Base-by-base conservation (phyloP, 2,797 vertebrate species). In the Paramormyrops hopkinsi region DNA sequence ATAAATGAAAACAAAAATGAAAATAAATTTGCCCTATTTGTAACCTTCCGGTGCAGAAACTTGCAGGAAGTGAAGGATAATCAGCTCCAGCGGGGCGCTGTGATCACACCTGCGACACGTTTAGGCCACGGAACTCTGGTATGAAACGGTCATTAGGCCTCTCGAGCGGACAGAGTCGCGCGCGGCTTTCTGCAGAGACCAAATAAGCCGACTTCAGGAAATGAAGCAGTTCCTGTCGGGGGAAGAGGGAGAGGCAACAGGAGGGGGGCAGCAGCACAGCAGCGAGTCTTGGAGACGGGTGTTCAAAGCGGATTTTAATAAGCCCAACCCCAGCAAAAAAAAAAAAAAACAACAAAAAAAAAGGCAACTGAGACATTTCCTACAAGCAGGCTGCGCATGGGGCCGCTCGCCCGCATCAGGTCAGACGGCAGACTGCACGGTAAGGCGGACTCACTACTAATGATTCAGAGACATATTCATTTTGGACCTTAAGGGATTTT, bases 121-220 rank as follows among this genome's bases (percentile, higher is more conserved):
- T 94, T 94, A 93, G 94, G 93, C 91, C 88, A 6, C 89, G 92
- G 19, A 92, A 93, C 92, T 92, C 92, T 89, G 89, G 90, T 94
- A 93, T 90, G 17, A 91, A 94, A 92, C 91, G 92, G 92, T 95
- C 93, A 93, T 96, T 95, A 94, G 37, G 91, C 86, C 92, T 93
- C 93, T 91, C 91, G 93, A 93, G 88, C 76, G 88, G 92, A 93
- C 93, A 91, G 90, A 93, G 87, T 90, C 90, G 92, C 93, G 91
- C 92, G 92, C 94, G 93, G 92, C 90, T 92, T 69, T 90, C 91
- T 89, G 91, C 91, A 91, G 92, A 91, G 73, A 93, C 93, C 94
- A 91, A 95, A 94, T 92, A 93, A 93, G 94, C 95, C 94, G 93
- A 93, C 94, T 94, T 95, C 95, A 96, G 96, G 95, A 96, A 96